Evolutionary conservation across 2,113 vertebrate genomes (phyloP).

Genomic region (Cairina moschata): DNA sequence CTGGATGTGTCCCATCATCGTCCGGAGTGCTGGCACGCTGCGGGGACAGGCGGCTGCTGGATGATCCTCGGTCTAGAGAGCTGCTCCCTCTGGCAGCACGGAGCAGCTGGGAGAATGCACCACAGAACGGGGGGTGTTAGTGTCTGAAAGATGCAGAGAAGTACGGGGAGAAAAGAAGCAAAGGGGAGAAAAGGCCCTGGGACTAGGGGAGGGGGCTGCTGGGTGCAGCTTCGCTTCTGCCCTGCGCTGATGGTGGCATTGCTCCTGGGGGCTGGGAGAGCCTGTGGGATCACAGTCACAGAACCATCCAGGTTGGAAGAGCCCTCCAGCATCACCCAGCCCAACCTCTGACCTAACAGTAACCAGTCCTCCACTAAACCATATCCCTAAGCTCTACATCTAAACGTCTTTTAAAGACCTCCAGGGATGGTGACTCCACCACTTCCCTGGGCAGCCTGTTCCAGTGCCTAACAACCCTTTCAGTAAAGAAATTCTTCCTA

Average conservation of each 20-base stretch:
- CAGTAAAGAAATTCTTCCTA: too few relatives aligned
- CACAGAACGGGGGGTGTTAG: background rate
- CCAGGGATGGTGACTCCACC: too few relatives aligned
- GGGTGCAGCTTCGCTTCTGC: background rate
- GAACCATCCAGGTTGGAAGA: too few relatives aligned
- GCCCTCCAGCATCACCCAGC: too few relatives aligned
- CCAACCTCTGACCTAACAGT: too few relatives aligned
- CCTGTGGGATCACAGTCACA: too few relatives aligned
- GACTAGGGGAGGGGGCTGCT: background rate
- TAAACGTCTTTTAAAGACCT: too few relatives aligned
- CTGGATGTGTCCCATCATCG: fast-evolving
- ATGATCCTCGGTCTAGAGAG: fast-evolving
- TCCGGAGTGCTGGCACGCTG: fast-evolving
- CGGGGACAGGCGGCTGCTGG: background rate
- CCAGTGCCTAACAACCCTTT: too few relatives aligned
- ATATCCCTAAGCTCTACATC: too few relatives aligned
- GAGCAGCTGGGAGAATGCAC: fast-evolving
- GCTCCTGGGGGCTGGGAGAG: background rate
- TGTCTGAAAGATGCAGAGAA: background rate
- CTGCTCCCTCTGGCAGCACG: fast-evolving
- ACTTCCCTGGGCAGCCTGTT: too few relatives aligned
- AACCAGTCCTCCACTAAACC: too few relatives aligned
- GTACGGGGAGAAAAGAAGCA: fast-evolving
- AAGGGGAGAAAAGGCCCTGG: background rate
- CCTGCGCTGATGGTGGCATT: fast-evolving